A percentile compares a stretch with the other conserved stretches of the same genome.
phyloP scores from a whole-genome alignment of 2,888 invertebrate genomes.

The Phytoseiulus persimilis region DNA sequence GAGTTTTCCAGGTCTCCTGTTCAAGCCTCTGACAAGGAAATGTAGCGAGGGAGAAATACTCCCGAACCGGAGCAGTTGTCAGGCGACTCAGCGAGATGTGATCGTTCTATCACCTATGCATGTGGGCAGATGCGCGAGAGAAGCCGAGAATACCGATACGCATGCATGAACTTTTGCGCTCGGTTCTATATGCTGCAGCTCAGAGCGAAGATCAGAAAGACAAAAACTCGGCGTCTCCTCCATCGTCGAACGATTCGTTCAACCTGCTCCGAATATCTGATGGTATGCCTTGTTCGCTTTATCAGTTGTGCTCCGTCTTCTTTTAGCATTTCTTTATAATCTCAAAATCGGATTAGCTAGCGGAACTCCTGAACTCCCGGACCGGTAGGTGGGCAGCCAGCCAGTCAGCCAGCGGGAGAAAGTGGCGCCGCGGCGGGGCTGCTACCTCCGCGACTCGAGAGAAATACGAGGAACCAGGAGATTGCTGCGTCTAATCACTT shows the following conservation, averaged over 20 bases:
- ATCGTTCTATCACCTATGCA: too few species aligned
- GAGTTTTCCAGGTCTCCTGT: too few species aligned
- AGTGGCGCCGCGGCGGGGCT: not conserved
- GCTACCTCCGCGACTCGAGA: not conserved
- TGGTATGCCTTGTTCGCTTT: not conserved
- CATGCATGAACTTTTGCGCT: not conserved
- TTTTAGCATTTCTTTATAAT: slow-evolving; percentile 24
- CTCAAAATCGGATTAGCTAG: slow-evolving; percentile 37
- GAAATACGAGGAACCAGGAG: not conserved
- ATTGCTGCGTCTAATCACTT: slow-evolving; percentile 1
- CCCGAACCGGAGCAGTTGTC: too few species aligned
- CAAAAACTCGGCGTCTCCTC: not conserved
- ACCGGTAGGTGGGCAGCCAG: not conserved
- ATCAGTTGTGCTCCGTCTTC: slow-evolving; percentile 5
- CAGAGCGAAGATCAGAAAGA: not conserved
- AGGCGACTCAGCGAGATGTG: too few species aligned
- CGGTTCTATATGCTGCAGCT: not conserved
- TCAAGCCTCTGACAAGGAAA: too few species aligned
- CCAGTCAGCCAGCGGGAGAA: not conserved
- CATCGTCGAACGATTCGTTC: slow-evolving; percentile 9
- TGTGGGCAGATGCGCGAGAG: not conserved
- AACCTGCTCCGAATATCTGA: slow-evolving; percentile 30
- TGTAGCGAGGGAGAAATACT: too few species aligned
- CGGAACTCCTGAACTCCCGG: not conserved
- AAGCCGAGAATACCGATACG: not conserved